Base-by-base conservation (phyloP, 2,888 invertebrate genomes). In the Ecliptopera silaceata region DNA sequence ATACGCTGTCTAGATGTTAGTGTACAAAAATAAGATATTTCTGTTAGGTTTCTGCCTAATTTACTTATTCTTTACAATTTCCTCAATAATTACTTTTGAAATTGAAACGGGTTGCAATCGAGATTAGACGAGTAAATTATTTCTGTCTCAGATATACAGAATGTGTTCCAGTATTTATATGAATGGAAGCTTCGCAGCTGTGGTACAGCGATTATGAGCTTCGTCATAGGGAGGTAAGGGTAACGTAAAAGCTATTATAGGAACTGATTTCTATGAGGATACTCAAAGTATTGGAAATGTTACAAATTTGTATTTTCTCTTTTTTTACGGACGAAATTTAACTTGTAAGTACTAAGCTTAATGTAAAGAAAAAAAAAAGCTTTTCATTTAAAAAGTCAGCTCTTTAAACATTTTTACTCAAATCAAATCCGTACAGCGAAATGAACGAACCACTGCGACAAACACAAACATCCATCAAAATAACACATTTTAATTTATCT, bases 261-360 rank as follows among this genome's bases (percentile, higher is more conserved):
- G 80, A 85, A 82, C 74, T 80, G 81, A 84, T 84, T 84, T 84
- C 84, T 84, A 86, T 32, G 73, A 82, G 71, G 79, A 86, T 88
- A 87, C 84, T 88, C 79, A 87, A 82, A 87, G 84, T 89, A 88
- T 88, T 86, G 84, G 79, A 86, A 77, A 74, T 88, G 87, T 91
- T 91, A 90, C 90, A 91, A 91, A 91, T 89, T 91, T 89, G 90
- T 91, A 91, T 89, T 88, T 82, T 71, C 67, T 70, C 53, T 48
- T 44, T 54, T 56, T n/a, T 8, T 18, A 20, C 73, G 73, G 66
- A 67, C 72, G 71, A 68, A 63, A 63, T 64, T 62, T 67, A 55
- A 22, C 17, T 3, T 10, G 38, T 17, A 38, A 1, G 34, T 34
- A 34, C n/a, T 26, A 22, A 8, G 4, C 32, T 32, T 11, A n/a